phyloP scores from a whole-genome alignment of 2,113 vertebrate species.

The Chaetorhynchus papuensis region DNA sequence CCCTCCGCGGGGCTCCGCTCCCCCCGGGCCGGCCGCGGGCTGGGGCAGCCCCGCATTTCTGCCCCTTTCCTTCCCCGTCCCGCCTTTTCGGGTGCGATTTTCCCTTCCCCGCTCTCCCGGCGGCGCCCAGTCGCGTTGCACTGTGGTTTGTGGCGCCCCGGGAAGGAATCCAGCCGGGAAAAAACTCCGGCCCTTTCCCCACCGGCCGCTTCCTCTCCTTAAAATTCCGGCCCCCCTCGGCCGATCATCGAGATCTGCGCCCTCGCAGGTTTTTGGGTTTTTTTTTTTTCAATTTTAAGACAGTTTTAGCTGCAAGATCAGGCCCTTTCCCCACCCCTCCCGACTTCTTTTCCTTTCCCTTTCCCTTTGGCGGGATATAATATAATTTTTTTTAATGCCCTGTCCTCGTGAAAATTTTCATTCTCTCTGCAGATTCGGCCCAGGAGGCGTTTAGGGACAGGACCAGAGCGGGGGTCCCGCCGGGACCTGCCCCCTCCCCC shows the following conservation, averaged over 20 bases:
- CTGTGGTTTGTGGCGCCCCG: not conserved
- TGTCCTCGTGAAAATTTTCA: not conserved
- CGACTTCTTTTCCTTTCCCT: not conserved
- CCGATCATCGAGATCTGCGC: not conserved
- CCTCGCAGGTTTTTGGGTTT: not conserved
- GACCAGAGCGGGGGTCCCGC: fast-evolving
- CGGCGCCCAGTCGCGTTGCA: not conserved
- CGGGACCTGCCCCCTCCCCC: not conserved
- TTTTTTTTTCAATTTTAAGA: not conserved
- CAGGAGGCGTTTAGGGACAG: not conserved
- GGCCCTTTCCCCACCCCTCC: not conserved
- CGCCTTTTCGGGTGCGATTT: not conserved
- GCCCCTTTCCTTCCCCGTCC: not conserved
- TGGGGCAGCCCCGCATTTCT: not conserved
- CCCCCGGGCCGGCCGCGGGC: not conserved
- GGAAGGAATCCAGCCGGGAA: not conserved
- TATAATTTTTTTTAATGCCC: not conserved
- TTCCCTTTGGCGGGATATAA: not conserved
- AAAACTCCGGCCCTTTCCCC: not conserved
- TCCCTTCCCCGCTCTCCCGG: not conserved
- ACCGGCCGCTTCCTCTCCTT: not conserved
- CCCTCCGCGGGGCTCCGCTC: not conserved
- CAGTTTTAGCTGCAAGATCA: not conserved
- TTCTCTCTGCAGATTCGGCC: not conserved
- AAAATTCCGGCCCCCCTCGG: not conserved